Evolutionary conservation across 2,888 invertebrate species (phyloP), one percentile per base, ranked within the genome.

Genomic region (Branchellion lobata): DNA sequence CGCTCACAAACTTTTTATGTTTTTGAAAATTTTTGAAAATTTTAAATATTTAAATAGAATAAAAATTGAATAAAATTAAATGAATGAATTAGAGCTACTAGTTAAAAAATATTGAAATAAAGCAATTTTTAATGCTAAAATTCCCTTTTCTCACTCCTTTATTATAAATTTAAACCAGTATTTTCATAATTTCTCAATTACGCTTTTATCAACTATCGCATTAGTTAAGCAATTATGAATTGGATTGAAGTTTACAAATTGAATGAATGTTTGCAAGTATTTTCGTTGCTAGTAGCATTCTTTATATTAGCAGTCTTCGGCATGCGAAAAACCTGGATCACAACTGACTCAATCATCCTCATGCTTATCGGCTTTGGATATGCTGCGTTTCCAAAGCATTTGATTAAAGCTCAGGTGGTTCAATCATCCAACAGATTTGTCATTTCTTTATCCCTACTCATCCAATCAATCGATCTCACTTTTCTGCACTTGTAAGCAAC

Each of bases 291-390:
- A 11, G 73, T 83, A n/a, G 81, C 81, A 3, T 83, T 83, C 69
- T 36, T 83, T n/a, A 61, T 82, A 61, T 57, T 82, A 73, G 82
- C 79, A 29, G 79, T 81, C 8, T 81, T 81, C 27, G 81, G 80
- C 14, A 81, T 82, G 14, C 81, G 83, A 21, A 61, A 71, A 31
- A 77, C 80, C 11, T 83, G 83, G 83, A 79, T 82, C 36, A 77
- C 75, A 5, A 81, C 81, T 21, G 83, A 83, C 57, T 47, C 74
- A 18, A 27, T 83, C 69, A 73, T 78, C 31, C 33, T 79, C n/a
- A 36, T 73, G 5, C 81, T 72, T 1, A 77, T 79, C 34, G 83
- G 83, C 11, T 24, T 74, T 11, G 81, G 78, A 21, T 80, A 73
- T 27, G 31, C 68, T 51, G 21, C 53, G 27, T 68, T 71, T 29